These are phyloP conservation scores for Falco berigora DNA, from an alignment of 2,797 vertebrate genomes.

Conservation along the genomic window DNA sequence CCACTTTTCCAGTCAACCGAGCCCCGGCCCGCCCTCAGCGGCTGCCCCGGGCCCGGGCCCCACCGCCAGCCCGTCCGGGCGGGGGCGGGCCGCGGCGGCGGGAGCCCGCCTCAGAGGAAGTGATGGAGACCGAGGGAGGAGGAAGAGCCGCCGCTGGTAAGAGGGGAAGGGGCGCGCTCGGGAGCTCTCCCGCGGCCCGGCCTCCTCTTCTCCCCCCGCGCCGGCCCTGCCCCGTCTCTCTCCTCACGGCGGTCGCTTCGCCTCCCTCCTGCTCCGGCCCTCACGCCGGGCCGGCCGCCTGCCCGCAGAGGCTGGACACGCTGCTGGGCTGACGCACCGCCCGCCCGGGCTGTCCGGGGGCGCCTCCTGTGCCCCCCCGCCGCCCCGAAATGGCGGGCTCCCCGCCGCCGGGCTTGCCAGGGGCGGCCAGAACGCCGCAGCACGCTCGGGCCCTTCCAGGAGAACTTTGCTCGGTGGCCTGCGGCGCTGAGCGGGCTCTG, in stretches of 20 bases:
- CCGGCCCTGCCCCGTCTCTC: neutral
- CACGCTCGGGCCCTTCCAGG: neutral
- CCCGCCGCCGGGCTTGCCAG: neutral
- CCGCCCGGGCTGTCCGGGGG: neutral
- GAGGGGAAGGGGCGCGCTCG: neutral
- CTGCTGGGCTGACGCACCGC: neutral
- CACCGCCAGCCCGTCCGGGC: neutral
- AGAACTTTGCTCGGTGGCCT: neutral
- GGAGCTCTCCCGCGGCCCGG: neutral
- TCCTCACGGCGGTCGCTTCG: neutral
- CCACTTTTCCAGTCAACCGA: neutral
- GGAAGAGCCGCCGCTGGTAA: conserved; percentile 22
- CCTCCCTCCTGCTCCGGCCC: neutral
- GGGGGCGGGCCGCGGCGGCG: neutral
- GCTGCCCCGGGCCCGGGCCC: too few relatives aligned
- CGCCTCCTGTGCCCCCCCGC: neutral
- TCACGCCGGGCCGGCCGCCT: neutral
- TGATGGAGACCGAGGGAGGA: conserved; percentile 43
- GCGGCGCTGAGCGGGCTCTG: neutral
- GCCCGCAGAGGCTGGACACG: neutral
- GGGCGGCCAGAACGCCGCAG: neutral
- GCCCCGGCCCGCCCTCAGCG: too few relatives aligned
- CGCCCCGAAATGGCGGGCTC: neutral
- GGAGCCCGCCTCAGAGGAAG: neutral
- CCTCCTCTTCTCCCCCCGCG: neutral